Evolutionary conservation across 2,113 vertebrate genomes (phyloP).

Genomic region (Lathamus discolor): DNA sequence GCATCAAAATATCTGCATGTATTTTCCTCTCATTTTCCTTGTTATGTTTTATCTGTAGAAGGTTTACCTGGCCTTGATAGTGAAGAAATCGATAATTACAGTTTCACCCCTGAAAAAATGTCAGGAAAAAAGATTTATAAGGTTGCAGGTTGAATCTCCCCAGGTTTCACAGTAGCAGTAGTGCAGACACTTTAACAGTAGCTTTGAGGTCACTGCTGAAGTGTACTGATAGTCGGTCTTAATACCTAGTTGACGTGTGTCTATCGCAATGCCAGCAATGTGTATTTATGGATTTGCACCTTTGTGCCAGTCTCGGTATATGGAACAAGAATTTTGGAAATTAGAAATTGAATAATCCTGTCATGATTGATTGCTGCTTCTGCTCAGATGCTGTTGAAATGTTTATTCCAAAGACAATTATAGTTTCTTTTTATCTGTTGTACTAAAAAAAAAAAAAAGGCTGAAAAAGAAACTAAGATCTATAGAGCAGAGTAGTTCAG

Average conservation of each 20-base stretch:
- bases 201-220: background rate
- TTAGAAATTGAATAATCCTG: background rate
- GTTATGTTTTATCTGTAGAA: background rate
- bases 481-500: background rate
- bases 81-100: background rate
- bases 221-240: accelerated
- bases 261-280: background rate
- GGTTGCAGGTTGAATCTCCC: background rate
- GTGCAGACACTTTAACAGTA: background rate
- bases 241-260: background rate
- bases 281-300: background rate
- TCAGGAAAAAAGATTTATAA: background rate
- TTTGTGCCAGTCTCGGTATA: background rate
- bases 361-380: background rate
- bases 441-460: background rate
- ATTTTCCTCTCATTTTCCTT: background rate
- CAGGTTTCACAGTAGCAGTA: background rate
- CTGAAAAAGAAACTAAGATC: background rate
- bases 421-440: background rate
- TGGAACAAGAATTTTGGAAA: background rate
- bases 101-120: background rate
- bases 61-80: background rate
- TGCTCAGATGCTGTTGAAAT: background rate
- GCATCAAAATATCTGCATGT: background rate
- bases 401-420: background rate